Base-by-base conservation (phyloP, 2,888 invertebrate species). In the Lasioglossum lativentre region DNA sequence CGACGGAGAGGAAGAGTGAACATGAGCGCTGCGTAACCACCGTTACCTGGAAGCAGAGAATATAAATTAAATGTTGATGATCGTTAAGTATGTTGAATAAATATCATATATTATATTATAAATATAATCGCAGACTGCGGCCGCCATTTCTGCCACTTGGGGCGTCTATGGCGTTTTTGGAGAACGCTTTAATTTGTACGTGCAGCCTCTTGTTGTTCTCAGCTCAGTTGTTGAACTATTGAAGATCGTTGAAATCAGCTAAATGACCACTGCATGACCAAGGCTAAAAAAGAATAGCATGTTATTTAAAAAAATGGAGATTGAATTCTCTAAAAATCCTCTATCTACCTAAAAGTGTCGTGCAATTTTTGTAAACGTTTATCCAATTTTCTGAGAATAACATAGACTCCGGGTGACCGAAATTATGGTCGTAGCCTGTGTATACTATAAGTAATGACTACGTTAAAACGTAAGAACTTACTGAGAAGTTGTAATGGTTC, bases 1-100 rank as follows among this genome's bases (percentile, higher is more conserved):
- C 70, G 23, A 63, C 68, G 2, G 56, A n/a, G 23, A 72, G n/a
- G 23, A 8, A 74, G 45, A 71, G 34, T n/a, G 38, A 27, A 30
- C 30, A 63, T 8, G 59, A 75, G 56, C 68, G 56, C 70, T 38
- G 70, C 74, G 66, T 80, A 34, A 75, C 68, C 45, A 76, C 12
- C 38, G 77, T 83, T 85, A 73, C 56, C 68, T 83, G 72, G 70
- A 85, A 68, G 72, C 63, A 76, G n/a, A 45, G 14, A 45, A 79
- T 79, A 56, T 80, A 52, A 76, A 85, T 82, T 90, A 80, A 86
- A 86, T 88, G 90, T 90, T 88, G 77, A 86, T 90, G 75, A 76
- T 75, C 80, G 75, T 87, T 86, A 87, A 83, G 10, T 86, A 85
- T 81, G 77, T 85, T 75, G 63, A 78, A 52, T 81, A 86, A 78